Evolutionary conservation across 2,888 invertebrate species (phyloP).

Genomic region (Orchestes rusci): DNA sequence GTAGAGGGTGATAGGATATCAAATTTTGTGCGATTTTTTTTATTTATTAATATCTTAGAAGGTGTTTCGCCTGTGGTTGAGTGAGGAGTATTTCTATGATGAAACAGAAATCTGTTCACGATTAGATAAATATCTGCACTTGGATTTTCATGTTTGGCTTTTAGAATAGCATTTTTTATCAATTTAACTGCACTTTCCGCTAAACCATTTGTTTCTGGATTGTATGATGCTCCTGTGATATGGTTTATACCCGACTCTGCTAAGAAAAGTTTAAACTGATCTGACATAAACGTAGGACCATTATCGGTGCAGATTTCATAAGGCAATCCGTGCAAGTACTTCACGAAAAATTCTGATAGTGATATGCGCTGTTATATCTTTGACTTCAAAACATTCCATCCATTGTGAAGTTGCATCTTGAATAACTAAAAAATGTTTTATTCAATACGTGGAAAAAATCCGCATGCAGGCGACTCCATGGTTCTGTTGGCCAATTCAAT

Average conservation of each 20-base stretch:
- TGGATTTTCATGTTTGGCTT: background rate
- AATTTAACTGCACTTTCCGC: background rate
- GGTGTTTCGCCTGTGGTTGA: background rate
- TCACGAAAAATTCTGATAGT: conserved; percentile 10
- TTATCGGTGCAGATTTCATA: conserved; percentile 5
- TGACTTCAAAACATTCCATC: conserved; percentile 15
- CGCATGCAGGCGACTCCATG: conserved; percentile 13
- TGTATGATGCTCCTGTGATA: background rate
- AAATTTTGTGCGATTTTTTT: background rate
- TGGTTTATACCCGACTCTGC: background rate
- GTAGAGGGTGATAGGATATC: background rate
- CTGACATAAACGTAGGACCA: background rate
- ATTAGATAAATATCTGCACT: background rate
- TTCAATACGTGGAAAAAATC: conserved; percentile 13
- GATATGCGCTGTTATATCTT: background rate
- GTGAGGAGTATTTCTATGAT: background rate
- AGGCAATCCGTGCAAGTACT: conserved; percentile 13
- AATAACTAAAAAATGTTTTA: conserved; percentile 1
- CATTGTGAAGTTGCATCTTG: conserved; percentile 12
- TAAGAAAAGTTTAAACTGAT: background rate
- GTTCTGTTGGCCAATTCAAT: conserved; percentile 13
- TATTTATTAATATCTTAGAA: background rate
- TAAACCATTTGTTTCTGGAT: background rate
- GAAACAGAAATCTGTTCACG: background rate
- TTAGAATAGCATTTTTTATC: background rate